Evolutionary conservation across 2,888 invertebrate species (phyloP).

Genomic region (Iselma pallidipennis): DNA sequence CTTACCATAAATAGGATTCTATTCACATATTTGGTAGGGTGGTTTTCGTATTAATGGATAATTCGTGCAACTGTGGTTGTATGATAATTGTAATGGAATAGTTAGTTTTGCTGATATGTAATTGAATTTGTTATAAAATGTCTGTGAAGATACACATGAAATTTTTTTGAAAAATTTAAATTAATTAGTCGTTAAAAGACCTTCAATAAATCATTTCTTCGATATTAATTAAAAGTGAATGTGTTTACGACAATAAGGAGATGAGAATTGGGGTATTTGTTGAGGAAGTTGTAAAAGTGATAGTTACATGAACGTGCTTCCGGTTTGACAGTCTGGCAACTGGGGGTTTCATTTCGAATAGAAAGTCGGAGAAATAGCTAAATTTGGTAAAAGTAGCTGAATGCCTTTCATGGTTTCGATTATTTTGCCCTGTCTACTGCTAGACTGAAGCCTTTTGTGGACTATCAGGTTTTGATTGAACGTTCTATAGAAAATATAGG

Average conservation of each 20-base stretch:
- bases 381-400: not conserved
- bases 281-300: conserved; percentile 6
- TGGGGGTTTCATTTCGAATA: not conserved
- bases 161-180: not conserved
- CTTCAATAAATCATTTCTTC: not conserved
- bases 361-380: not conserved
- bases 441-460: not conserved
- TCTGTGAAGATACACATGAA: not conserved
- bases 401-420: not conserved
- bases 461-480: not conserved
- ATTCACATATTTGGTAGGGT: not conserved
- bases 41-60: conserved; percentile 17
- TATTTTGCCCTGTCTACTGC: not conserved
- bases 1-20: not conserved
- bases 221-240: not conserved
- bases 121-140: conserved; percentile 11
- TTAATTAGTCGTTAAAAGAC: not conserved
- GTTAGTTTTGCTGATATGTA: conserved; percentile 10
- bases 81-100: conserved; percentile 21
- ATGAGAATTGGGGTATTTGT: not conserved
- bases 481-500: not conserved
- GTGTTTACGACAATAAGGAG: not conserved
- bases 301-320: conserved; percentile 2
- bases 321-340: not conserved
- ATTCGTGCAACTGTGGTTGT: conserved; percentile 20